phyloP scores from a whole-genome alignment of 2,888 invertebrate genomes.

The Eumacrocentrus americanus region DNA sequence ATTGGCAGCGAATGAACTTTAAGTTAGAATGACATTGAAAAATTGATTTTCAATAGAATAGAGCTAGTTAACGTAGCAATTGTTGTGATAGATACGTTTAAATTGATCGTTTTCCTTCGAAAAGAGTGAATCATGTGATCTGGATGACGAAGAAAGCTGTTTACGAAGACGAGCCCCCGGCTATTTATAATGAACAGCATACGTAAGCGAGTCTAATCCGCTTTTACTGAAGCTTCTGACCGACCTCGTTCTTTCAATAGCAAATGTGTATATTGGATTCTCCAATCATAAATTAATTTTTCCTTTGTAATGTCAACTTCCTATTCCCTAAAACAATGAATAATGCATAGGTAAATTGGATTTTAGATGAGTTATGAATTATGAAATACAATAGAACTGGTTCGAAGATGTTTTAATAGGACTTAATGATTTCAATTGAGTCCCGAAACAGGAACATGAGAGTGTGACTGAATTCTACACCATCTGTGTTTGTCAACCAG shows the following conservation, averaged over 20 bases:
- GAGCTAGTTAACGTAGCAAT: no score
- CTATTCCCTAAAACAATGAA: no score
- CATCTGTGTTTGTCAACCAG: slow-evolving; percentile 11
- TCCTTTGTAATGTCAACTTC: neutral
- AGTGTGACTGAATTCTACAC: neutral
- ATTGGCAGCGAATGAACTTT: no score
- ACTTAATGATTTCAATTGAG: neutral
- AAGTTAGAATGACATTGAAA: no score
- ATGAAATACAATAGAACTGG: neutral
- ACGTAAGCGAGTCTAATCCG: slow-evolving; percentile 8
- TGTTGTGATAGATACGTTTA: neutral
- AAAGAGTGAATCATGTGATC: neutral
- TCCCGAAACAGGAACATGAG: neutral
- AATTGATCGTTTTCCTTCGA: neutral
- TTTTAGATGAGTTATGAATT: neutral
- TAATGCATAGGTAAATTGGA: no score
- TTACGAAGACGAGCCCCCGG: slow-evolving; percentile 13
- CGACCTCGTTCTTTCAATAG: slow-evolving; percentile 3
- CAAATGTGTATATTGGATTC: neutral
- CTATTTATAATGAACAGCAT: slow-evolving; percentile 24
- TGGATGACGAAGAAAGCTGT: neutral
- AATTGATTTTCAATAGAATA: neutral
- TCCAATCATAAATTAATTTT: neutral
- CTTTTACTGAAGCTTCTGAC: slow-evolving; percentile 13
- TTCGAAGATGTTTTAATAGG: neutral